Evolutionary conservation across 2,888 invertebrate species (phyloP), one percentile per base, ranked within the genome.

Genomic region (Meta bourneti): DNA sequence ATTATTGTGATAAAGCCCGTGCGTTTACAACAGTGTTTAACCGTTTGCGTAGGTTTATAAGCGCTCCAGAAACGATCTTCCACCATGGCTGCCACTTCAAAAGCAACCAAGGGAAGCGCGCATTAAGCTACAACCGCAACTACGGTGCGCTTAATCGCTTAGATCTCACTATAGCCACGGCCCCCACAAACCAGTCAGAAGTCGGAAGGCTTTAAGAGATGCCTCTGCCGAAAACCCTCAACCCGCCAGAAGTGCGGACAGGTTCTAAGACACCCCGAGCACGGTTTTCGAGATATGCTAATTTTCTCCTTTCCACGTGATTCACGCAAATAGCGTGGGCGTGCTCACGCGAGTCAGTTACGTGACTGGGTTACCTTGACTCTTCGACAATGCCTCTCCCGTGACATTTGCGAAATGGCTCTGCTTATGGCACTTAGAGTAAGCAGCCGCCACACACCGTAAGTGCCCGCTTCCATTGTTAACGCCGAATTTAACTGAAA

Each of bases 361-460:
- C 91, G 91, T 91, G 91, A 91, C 91, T 86, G 70, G 91, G 77
- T 19, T 87, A 69, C 72, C 71, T 79, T 75, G 81, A 52, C 86
- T 77, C 20, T 20, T 7, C 52, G 54, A 61, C 80, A 69, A 80
- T 20, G n/a, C 34, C 16, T n/a, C 80, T 7, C 51, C n/a, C 52
- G 72, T 61, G 61, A n/a, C 54, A 51, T 78, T 78, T 70, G 19
- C 61, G 69, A 19, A 51, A 86, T n/a, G 78, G 8, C 6, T 49
- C 34, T 70, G 20, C 61, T 61, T 61, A 61, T 61, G 61, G 61
- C 61, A 34, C 34, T 34, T 34, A 34, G 34, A 34, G 34, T 34
- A 34, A 34, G 34, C 4, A 34, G 34, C 34, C 34, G 1, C 34
- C 34, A 34, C 34, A 34, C 34, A 11, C 61, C 61, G 61, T 16